phyloP scores from a whole-genome alignment of 2,797 vertebrate species.

The Moxostoma hubbsi region DNA sequence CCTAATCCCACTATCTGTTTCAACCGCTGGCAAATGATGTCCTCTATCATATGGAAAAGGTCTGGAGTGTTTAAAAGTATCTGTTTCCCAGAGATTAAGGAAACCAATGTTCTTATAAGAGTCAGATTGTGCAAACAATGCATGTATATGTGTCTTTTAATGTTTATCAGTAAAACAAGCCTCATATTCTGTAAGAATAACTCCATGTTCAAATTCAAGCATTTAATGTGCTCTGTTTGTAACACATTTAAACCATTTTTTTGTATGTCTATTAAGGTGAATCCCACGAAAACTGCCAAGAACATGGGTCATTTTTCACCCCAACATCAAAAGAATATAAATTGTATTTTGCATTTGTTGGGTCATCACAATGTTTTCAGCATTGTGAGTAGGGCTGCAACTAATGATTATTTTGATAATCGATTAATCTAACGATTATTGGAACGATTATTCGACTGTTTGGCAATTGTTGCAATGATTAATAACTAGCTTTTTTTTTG shows the following conservation, averaged over 20 bases:
- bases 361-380: no score
- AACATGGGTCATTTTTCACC: no score
- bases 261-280: no score
- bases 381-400: no score
- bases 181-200: neutral
- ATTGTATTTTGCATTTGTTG: no score
- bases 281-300: no score
- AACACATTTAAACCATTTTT: neutral
- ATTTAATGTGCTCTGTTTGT: neutral
- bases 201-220: neutral
- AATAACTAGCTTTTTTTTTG: no score
- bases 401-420: no score
- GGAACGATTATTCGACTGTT: no score
- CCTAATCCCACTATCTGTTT: slow-evolving; percentile 49
- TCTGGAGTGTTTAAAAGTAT: slow-evolving; percentile 18
- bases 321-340: no score
- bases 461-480: no score
- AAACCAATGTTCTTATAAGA: slow-evolving; percentile 1
- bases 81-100: slow-evolving; percentile 19
- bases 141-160: neutral
- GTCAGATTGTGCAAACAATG: neutral
- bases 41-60: slow-evolving; percentile 36
- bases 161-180: neutral
- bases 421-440: no score
- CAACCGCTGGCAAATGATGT: slow-evolving; percentile 19